These are phyloP conservation scores for Platyrinchus mystaceus DNA, from an alignment of 2,797 vertebrate genomes.

Conservation along the genomic window DNA sequence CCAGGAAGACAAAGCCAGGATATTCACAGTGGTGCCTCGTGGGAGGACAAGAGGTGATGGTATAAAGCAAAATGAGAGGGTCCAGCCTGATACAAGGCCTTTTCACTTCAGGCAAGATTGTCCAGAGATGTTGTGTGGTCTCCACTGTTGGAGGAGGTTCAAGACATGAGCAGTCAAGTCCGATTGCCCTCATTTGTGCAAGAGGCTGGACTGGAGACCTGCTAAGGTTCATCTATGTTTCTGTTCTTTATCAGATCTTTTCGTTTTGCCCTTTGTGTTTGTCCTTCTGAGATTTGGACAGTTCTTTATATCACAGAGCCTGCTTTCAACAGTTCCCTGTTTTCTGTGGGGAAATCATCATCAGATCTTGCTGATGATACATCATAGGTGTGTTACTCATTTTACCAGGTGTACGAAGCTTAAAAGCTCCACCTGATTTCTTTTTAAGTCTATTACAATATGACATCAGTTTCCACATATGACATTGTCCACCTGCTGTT, in stretches of 20 bases:
- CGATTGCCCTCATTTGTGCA: not conserved
- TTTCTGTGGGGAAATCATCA: not conserved
- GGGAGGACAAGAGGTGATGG: not conserved
- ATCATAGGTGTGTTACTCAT: not conserved
- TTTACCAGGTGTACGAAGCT: not conserved
- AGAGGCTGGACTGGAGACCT: not conserved
- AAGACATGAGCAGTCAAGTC: not conserved
- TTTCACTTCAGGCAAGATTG: not conserved
- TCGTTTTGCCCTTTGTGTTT: not conserved
- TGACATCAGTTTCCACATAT: not conserved
- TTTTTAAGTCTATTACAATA: not conserved
- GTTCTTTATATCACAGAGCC: not conserved
- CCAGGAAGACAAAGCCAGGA: not conserved
- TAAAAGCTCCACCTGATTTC: not conserved
- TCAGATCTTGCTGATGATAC: not conserved
- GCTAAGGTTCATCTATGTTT: not conserved
- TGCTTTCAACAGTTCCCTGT: not conserved
- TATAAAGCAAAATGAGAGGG: not conserved
- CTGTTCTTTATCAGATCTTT: not conserved
- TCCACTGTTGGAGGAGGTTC: not conserved
- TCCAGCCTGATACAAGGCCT: not conserved
- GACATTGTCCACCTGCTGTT: not conserved
- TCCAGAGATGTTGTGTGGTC: not conserved
- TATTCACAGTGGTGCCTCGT: not conserved
- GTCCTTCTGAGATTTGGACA: not conserved